Base-by-base conservation (phyloP, 2,797 vertebrate genomes). In the Octomys mimax region DNA sequence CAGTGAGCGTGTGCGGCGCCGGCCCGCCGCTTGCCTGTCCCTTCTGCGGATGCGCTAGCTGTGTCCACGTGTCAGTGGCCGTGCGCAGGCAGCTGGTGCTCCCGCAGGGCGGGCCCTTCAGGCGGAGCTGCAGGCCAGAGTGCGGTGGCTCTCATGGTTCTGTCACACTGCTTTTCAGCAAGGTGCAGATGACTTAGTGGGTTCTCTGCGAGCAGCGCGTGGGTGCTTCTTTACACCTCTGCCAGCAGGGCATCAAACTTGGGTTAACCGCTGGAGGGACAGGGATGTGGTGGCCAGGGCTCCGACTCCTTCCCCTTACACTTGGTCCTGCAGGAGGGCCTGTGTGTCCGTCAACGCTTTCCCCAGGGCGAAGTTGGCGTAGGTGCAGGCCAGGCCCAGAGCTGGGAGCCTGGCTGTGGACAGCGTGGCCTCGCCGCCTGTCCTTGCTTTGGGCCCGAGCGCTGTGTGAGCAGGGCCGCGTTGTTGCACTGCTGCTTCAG, bases 1-100 rank as follows among this genome's bases (percentile, higher is more conserved):
- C 31, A 4, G n/a, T 8, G 0, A 59, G 0, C 26, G 21, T 33
- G 2, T 39, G 0, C 36, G 5, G 79, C 4, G 0, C 59, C n/a
- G 31, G 33, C 66, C 77, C 0, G 19, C 33, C 61, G 31, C 31
- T 33, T 79, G n/a, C 70, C 61, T 62, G 83, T 52, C 61, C 62
- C 49, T 77, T 77, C 71, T 66, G 19, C 61, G 73, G 9, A 7
- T 24, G 13, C 10, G 24, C 31, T 73, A 70, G 28, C 33, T 24
- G 24, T 64, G 61, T 46, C 36, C 0, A 0, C 6, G 0, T 31
- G 24, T 13, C 13, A 14, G 0, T 57, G 9, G 26, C 42, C 33
- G 12, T n/a, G 54, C 4, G 49, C 24, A 2, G 19, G 3, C 3
- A 66, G 16, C 78, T n/a, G 12, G 52, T 49, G 92, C 19, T 0